phyloP scores from a whole-genome alignment of 2,113 vertebrate genomes.

The Uria aalge region DNA sequence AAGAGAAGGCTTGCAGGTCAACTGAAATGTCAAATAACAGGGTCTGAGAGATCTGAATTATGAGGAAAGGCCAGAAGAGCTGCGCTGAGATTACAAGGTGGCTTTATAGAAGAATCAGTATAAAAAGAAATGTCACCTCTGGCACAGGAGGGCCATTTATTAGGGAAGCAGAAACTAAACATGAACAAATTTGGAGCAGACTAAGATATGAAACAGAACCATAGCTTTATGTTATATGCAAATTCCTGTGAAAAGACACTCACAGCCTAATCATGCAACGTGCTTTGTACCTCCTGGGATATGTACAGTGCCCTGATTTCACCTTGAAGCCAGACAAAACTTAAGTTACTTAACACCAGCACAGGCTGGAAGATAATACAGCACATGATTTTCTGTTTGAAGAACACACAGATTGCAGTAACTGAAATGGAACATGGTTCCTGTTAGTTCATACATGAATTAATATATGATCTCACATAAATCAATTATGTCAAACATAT shows the following conservation, averaged over 20 bases:
- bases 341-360: neutral
- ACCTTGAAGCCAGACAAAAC: neutral
- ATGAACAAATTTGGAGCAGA: neutral
- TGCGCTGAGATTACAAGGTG: neutral
- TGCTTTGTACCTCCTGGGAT: neutral
- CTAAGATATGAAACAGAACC: neutral
- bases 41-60: conserved; percentile 38
- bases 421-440: neutral
- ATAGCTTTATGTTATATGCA: neutral
- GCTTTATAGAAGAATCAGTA: neutral
- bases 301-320: neutral
- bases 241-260: neutral
- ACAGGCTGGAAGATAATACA: neutral
- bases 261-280: neutral
- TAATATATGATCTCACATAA: neutral
- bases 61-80: neutral
- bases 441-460: neutral
- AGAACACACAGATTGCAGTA: neutral
- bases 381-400: neutral
- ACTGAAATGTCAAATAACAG: neutral
- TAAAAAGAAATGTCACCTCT: conserved; percentile 24
- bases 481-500: conserved; percentile 34
- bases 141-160: neutral
- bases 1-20: conserved; percentile 1
- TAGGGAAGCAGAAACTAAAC: neutral